phyloP scores from a whole-genome alignment of 1,140 invertebrate species.

The Vanessa tameamea region DNA sequence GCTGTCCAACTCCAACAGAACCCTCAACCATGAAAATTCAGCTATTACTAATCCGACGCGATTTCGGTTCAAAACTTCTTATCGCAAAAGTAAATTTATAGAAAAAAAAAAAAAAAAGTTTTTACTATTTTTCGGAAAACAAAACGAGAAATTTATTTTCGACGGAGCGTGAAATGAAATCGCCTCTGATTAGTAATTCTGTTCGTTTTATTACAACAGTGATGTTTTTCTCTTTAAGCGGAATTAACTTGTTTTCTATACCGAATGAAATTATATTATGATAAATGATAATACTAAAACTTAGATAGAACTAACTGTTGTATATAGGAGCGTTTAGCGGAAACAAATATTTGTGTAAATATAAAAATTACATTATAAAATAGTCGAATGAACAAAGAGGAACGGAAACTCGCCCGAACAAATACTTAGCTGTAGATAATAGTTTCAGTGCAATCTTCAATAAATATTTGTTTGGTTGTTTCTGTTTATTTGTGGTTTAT shows the following conservation, averaged over 20 bases:
- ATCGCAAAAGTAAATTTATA: conserved; percentile 34
- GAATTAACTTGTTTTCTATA: conserved; percentile 5
- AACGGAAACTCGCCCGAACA: conserved; percentile 78
- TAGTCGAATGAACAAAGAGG: conserved; percentile 72
- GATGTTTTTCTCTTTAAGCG: conserved; percentile 30
- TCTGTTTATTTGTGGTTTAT: conserved; percentile 54
- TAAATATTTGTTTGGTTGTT: conserved; percentile 66
- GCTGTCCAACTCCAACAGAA: conserved; percentile 77
- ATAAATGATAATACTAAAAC: conserved; percentile 45
- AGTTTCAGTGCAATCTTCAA: conserved; percentile 70
- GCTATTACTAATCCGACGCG: conserved; percentile 81
- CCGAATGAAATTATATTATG: conserved; percentile 12
- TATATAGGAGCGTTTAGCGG: conserved; percentile 68
- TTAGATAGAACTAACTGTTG: conserved; percentile 77
- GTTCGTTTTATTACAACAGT: conserved; percentile 46
- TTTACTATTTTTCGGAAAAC: conserved; percentile 45
- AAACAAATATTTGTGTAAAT: conserved; percentile 70
- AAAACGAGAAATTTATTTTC: conserved; percentile 44
- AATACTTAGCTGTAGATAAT: conserved; percentile 65
- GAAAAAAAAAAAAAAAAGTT: conserved; percentile 27
- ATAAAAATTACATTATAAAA: conserved; percentile 58
- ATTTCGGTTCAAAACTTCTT: conserved; percentile 50
- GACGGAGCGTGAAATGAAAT: conserved; percentile 61
- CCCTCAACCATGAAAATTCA: conserved; percentile 81
- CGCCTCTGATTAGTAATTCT: conserved; percentile 74